Base-by-base conservation (phyloP, 2,113 vertebrate genomes). In the Hemiscyllium ocellatum region DNA sequence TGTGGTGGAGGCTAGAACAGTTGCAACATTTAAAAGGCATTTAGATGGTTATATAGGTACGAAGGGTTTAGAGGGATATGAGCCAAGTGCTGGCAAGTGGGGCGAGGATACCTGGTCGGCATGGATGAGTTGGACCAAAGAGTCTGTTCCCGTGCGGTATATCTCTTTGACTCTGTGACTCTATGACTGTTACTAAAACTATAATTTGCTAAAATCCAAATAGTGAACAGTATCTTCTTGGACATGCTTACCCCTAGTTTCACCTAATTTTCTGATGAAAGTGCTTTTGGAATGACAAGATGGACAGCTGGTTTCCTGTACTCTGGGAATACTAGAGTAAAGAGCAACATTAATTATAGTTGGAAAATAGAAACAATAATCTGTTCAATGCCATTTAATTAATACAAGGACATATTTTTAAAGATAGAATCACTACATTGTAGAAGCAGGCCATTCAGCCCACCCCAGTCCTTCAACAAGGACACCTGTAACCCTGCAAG, bases 311-410 rank as follows among this genome's bases (percentile, higher is more conserved):
- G 37, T 37, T 80, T 83, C 47, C 80, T 83, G 26, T 17, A 29
- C 33, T 65, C 87, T 90, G 87, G 87, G 87, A 65, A 90, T 65
- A 33, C 15, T 90, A 33, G 13, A 90, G 12, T 61, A 19, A 90
- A 29, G 61, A 29, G 19, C 13, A 90, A 4, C 24, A 65, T 90
- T 90, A 61, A 90, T 90, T 89, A 89, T 61, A 56, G 3, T n/a
- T 90, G 15, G 33, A 65, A 65, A 89, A 50, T 89, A 56, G 7
- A 83, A 56, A 65, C 56, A 90, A 90, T n/a, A 29, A n/a, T 29
- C 52, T 90, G 13, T 90, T 90, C 87, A 90, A 90, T 61, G 87
- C 61, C 56, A 90, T 90, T 90, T 90, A 61, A 90, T 61, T 29
- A 90, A 29, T 33, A 52, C 87, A 90, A 90, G 87, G 29, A 33